Base-by-base conservation (phyloP, 2,888 invertebrate species). In the Romanomermis culicivorax region DNA sequence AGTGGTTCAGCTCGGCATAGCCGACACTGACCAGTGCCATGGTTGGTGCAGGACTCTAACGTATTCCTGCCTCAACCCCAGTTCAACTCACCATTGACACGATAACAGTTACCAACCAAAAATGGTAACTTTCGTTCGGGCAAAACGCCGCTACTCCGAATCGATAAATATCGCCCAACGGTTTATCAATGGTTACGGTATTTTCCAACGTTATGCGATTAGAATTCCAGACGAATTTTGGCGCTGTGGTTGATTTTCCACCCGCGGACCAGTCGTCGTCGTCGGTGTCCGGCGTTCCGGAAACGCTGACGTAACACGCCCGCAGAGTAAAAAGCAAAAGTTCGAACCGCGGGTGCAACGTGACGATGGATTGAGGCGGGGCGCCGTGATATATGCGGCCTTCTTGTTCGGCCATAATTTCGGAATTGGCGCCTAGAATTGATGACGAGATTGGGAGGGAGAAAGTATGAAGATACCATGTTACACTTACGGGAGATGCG, bases 371-470 rank as follows among this genome's bases (percentile, higher is more conserved):
- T 3, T 36, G 23, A 3, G 36, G 11, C 4, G 29, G n/a, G 20
- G 51, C 51, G 3, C 24, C 36, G n/a, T 29, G 30, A 24, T 51
- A 36, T 7, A 51, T 30, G 17, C 51, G 29, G 4, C 51, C 51
- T 30, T 51, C 51, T 17, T 36, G 36, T 36, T 11, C 36, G 36
- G 7, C 36, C 7, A 36, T 36, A 17, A 7, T 36, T 36, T 7
- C 11, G 36, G 36, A n/a, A n/a, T n/a, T n/a, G n/a, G n/a, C n/a
- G n/a, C n/a, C n/a, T n/a, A n/a, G n/a, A n/a, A n/a, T n/a, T n/a
- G n/a, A n/a, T n/a, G n/a, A n/a, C n/a, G n/a, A n/a, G n/a, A n/a
- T n/a, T n/a, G n/a, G n/a, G n/a, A n/a, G n/a, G n/a, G n/a, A n/a
- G n/a, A n/a, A n/a, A n/a, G n/a, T n/a, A n/a, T n/a, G n/a, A n/a